Percentiles rank a stretch among this genome's conserved stretches.
These are phyloP conservation scores for Diarsia brunnea DNA, from an alignment of 2,888 invertebrate genomes.

Conservation along the genomic window DNA sequence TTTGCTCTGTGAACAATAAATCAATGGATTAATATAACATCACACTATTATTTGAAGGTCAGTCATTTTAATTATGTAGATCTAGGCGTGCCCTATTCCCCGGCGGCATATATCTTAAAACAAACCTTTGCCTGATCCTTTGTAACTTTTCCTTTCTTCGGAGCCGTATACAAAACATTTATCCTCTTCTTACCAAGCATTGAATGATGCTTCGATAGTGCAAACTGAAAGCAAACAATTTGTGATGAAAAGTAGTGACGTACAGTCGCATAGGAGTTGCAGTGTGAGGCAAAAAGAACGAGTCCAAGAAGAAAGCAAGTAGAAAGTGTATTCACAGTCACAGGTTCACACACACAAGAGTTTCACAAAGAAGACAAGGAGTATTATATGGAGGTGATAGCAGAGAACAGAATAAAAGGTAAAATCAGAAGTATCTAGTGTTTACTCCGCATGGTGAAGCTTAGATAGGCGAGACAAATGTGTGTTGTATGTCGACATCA, in stretches of 20 bases:
- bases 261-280: background rate
- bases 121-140: constrained; percentile 83
- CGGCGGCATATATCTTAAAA: background rate
- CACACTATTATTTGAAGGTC: background rate
- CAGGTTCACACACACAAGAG: no score
- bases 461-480: no score
- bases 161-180: constrained; percentile 85
- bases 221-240: constrained; percentile 76
- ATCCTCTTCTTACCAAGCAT: constrained; percentile 86
- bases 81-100: no score
- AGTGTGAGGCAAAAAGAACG: no score
- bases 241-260: background rate
- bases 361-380: no score
- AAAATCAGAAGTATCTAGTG: no score
- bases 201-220: constrained; percentile 87
- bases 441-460: no score
- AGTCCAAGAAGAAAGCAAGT: no score
- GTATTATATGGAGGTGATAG: no score
- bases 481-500: no score
- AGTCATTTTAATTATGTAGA: background rate
- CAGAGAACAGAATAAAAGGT: no score
- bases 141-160: constrained; percentile 83
- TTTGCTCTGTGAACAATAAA: constrained; percentile 79
- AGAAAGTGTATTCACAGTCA: no score
- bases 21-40: background rate